These are phyloP conservation scores for Pachyseris speciosa DNA, from an alignment of 64 coral and sea anemone genomes.

Conservation along the genomic window DNA sequence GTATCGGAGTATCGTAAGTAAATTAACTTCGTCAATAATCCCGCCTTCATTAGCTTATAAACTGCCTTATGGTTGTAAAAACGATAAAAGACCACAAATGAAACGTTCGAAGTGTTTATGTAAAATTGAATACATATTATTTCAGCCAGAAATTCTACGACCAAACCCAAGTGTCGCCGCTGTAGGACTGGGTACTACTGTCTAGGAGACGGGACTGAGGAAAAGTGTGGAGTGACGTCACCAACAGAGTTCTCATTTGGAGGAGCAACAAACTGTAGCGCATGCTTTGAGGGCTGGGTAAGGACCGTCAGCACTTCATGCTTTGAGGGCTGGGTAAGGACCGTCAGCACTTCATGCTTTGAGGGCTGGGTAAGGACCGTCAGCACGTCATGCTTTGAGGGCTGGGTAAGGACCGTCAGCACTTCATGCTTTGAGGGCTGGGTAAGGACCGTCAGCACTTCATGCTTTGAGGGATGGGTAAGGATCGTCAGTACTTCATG, in stretches of 20 bases:
- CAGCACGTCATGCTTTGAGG: no score
- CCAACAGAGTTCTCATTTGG: conserved; percentile 96
- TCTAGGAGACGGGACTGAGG: conserved; percentile 84
- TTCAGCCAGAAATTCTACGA: conserved; percentile 79
- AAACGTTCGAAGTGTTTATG: background rate
- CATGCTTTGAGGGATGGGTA: conserved; percentile 98
- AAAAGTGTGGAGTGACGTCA: conserved; percentile 68
- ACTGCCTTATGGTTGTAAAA: no score
- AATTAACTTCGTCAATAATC: no score
- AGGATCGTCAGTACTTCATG: background rate
- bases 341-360: no score
- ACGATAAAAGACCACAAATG: no score
- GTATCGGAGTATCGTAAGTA: conserved; percentile 97
- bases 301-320: no score
- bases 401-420: no score
- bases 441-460: no score
- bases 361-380: no score
- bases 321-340: no score
- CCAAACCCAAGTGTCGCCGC: conserved; percentile 92
- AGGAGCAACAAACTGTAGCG: conserved; percentile 78
- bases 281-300: conserved; percentile 80
- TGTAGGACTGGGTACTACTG: conserved; percentile 96
- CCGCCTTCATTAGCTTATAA: no score
- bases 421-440: no score
- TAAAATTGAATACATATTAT: background rate